Evolutionary conservation across 2,888 invertebrate genomes (phyloP), one percentile per base, ranked within the genome.

Genomic region (Melinopterus prodromus): DNA sequence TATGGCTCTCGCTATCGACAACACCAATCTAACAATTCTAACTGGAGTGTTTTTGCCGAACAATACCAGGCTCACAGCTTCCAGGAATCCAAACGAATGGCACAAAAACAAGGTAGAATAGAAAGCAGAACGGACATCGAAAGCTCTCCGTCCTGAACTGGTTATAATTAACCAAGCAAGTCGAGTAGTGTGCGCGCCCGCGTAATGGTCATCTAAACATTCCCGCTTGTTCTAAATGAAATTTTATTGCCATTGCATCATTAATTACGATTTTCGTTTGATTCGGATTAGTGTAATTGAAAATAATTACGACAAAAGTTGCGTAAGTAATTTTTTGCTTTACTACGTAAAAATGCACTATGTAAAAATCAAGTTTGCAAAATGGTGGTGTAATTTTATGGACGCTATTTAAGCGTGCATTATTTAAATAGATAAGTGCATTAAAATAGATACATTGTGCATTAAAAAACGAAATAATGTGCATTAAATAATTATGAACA

Each of bases 21-120:
- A 53, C 53, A 53, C 12, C 53, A 6, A 53, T 53, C 53, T 53
- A 53, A 26, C 26, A 26, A 26, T 26, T 26, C 26, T 26, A 53
- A 53, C 53, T 53, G 53, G 53, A 53, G 53, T 53, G 53, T 53
- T 53, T 53, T 53, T 53, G 53, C 53, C 53, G 53, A 53, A 53
- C 53, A 53, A 53, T 53, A 12, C 53, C 12, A 9, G 53, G 12
- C 53, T 53, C 7, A 12, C 53, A 53, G 53, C 53, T 53, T 53
- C 53, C 53, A 53, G 53, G 53, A 53, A 53, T 9, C 53, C 5
- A 53, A 9, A 53, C 9, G 53, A 7, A 53, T 53, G 53, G 53
- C 12, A 53, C 53, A 53, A 53, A 53, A 53, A 53, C 53, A 53
- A 7, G 9, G 12, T 12, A 53, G 53, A 53, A 53, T 53, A 53